These are phyloP conservation scores for Gastrophysa polygoni DNA, from an alignment of 2,888 invertebrate species.

Conservation along the genomic window DNA sequence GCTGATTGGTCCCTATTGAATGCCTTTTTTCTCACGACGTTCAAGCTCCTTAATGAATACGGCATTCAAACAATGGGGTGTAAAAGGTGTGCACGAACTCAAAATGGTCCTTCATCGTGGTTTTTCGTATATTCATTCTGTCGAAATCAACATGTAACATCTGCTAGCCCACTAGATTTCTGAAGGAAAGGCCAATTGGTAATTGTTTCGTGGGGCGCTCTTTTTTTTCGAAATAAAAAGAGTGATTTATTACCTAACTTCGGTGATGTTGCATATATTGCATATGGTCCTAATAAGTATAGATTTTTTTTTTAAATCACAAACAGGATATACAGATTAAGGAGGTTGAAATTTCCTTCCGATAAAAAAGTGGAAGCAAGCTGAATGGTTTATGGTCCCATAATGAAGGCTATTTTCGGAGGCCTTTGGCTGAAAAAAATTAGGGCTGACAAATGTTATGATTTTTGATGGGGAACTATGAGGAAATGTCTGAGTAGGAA, in stretches of 20 bases:
- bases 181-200: conserved; percentile 41
- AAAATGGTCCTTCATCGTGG: conserved; percentile 31
- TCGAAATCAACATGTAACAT: conserved; percentile 40
- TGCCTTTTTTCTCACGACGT: conserved; percentile 31
- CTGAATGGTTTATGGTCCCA: conserved; percentile 17
- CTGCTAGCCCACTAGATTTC: conserved; percentile 44
- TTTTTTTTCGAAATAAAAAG: conserved; percentile 45
- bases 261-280: conserved; percentile 45
- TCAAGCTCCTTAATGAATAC: conserved; percentile 38
- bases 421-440: neutral
- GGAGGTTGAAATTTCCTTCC: conserved; percentile 39
- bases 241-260: conserved; percentile 45
- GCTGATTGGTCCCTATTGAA: conserved; percentile 26
- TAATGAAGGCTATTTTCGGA: neutral
- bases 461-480: neutral
- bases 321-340: conserved; percentile 42
- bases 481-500: neutral
- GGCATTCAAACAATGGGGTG: conserved; percentile 30
- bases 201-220: conserved; percentile 47
- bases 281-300: conserved; percentile 42
- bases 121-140: conserved; percentile 31
- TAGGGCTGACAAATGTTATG: neutral
- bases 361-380: conserved; percentile 26
- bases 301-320: conserved; percentile 44
- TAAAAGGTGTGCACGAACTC: conserved; percentile 36